phyloP scores from a whole-genome alignment of 2,888 invertebrate genomes.

The Mythimna lalbum region DNA sequence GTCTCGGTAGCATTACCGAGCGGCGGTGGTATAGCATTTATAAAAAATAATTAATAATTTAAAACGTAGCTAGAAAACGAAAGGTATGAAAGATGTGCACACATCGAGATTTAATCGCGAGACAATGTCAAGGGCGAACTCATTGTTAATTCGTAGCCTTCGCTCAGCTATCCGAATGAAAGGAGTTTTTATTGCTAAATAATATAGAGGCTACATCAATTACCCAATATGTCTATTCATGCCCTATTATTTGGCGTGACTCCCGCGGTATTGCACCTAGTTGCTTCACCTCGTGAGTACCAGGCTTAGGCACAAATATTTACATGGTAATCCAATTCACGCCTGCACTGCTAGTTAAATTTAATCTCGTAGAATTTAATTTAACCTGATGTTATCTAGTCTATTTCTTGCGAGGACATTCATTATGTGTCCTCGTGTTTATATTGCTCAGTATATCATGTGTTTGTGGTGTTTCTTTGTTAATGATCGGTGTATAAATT shows the following conservation, averaged over 20 bases:
- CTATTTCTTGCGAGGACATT: conserved; percentile 47
- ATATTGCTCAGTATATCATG: conserved; percentile 6
- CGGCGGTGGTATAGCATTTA: too few relatives aligned
- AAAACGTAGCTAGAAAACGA: conserved; percentile 17
- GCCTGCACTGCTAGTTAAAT: conserved; percentile 38
- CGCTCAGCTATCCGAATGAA: conserved; percentile 50
- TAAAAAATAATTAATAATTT: too few relatives aligned
- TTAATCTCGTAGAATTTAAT: conserved; percentile 48
- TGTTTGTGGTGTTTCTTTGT: conserved; percentile 11
- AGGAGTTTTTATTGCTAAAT: conserved; percentile 66
- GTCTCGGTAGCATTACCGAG: too few relatives aligned
- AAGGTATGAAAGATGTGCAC: conserved; percentile 48
- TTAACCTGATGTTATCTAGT: conserved; percentile 44
- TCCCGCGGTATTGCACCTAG: conserved; percentile 58
- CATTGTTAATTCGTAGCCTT: conserved; percentile 59
- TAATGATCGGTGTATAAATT: conserved; percentile 17
- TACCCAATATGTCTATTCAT: conserved; percentile 62
- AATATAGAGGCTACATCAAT: conserved; percentile 60
- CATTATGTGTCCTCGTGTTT: conserved; percentile 28
- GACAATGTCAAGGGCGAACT: conserved; percentile 56
- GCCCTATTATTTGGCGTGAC: conserved; percentile 55
- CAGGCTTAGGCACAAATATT: conserved; percentile 56
- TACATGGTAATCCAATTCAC: conserved; percentile 59
- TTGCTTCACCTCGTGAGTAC: conserved; percentile 56
- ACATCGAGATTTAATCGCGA: conserved; percentile 43